Percentiles rank a stretch among this genome's conserved stretches.
These are phyloP conservation scores for Pseudomyrmex cubaensis DNA, from an alignment of 1,140 invertebrate species.

Conservation along the genomic window DNA sequence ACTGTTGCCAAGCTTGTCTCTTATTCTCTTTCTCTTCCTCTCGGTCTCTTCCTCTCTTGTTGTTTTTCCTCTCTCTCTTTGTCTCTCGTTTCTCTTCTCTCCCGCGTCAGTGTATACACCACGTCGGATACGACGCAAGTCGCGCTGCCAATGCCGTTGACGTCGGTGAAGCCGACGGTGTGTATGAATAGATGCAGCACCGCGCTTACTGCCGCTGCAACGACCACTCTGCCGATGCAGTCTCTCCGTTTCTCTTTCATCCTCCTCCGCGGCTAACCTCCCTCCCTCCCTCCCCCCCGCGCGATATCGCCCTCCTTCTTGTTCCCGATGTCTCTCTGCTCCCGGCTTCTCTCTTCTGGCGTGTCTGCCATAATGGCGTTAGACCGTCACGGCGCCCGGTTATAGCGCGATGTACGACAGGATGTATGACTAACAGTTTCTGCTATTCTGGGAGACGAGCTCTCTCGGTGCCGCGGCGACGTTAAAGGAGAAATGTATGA, in stretches of 20 bases:
- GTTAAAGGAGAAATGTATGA: slow-evolving; percentile 51
- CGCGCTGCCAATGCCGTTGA: slow-evolving; percentile 59
- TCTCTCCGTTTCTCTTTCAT: slow-evolving; percentile 65
- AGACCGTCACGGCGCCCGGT: slow-evolving; percentile 71
- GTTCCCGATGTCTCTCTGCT: slow-evolving; percentile 50
- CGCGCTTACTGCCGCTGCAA: slow-evolving; percentile 69
- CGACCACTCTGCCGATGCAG: slow-evolving; percentile 65
- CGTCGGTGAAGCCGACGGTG: slow-evolving; percentile 61
- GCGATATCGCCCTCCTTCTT: slow-evolving; percentile 60
- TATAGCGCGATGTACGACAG: slow-evolving; percentile 80
- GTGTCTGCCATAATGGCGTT: slow-evolving; percentile 77
- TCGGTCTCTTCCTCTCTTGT: slow-evolving; percentile 42
- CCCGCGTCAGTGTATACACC: slow-evolving; percentile 48
- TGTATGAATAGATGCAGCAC: slow-evolving; percentile 75
- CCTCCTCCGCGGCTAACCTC: slow-evolving; percentile 20
- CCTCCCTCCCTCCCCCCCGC: slow-evolving; percentile 1
- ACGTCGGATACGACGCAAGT: slow-evolving; percentile 60
- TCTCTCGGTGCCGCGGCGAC: slow-evolving; percentile 43
- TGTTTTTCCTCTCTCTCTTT: not conserved
- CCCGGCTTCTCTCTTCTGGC: slow-evolving; percentile 63
- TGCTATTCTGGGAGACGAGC: slow-evolving; percentile 83
- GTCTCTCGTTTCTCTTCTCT: slow-evolving; percentile 39
- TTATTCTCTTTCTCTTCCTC: slow-evolving; percentile 49
- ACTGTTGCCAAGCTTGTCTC: slow-evolving; percentile 78
- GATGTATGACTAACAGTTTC: slow-evolving; percentile 82